Base-by-base conservation (phyloP, 2,113 vertebrate species). In the Agapornis roseicollis region DNA sequence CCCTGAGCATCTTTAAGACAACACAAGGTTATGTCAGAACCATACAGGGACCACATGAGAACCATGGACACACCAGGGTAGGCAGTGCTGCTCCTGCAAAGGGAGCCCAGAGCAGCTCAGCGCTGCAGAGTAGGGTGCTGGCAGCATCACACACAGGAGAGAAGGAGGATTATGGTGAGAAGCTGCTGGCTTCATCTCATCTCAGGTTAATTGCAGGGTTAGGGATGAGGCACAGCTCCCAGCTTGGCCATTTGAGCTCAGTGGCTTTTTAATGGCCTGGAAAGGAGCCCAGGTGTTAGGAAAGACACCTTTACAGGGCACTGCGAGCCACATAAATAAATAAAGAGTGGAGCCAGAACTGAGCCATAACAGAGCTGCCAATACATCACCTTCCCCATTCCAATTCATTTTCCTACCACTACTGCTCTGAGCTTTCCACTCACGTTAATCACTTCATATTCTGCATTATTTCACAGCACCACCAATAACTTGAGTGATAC, bases 131-230 rank as follows among this genome's bases (percentile, higher is more conserved):
- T 15, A 12, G 47, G 37, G 35, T 35, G 56, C 46, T 31, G 81
- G 73, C 50, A 41, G 33, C 63, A 16, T 81, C 81, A 29, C 35
- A 3, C 23, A 5, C 19, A 9, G 35, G 39, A 3, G 2, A 52
- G 23, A n/a, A 23, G 47, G 29, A 52, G n/a, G 68, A 17, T 7
- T 17, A 27, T 0, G 0, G 88, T 46, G 49, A 1, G 25, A 3
- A 63, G 52, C 52, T 28, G 31, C 42, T 16, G 37, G 73, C 61
- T 91, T 80, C 33, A 46, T 72, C 91, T 58, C 74, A 85, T 52
- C 89, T 72, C 78, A 8, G 78, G 89, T 95, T 96, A 91, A 93
- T 85, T 89, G 94, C 20, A 64, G 60, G 94, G 94, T 27, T 94
- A 23, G 78, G 63, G 89, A 85, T 13, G 92, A 94, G 90, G 81